Base-by-base conservation (phyloP, 2,888 invertebrate species). In the Aphidoletes aphidimyza region DNA sequence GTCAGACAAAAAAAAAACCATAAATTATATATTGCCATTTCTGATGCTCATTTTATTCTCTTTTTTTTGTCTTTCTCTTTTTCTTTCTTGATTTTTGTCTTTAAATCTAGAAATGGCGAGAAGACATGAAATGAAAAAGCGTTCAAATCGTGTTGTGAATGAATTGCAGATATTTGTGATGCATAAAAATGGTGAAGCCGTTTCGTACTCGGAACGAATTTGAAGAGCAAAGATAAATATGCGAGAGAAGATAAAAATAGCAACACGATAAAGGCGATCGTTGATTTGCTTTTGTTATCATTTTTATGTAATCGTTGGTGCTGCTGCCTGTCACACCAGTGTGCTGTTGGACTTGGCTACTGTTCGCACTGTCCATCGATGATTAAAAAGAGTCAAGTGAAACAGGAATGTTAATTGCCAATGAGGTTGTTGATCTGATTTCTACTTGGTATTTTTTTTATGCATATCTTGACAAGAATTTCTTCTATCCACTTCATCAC, bases 351-450 rank as follows among this genome's bases (percentile, higher is more conserved):
- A 9, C 42, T 42, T 14, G 6, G 6, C 8, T 42, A 42, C 42
- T 14, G 42, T 42, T 14, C 8, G 8, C 14, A 14, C 42, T 14
- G 14, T 9, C 8, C 8, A 42, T 6, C 42, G 14, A 42, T 69
- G 69, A 69, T 69, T 69, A 14, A 54, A 69, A 69, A 69, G 69
- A 69, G 69, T 69, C 69, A 69, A 69, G 69, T 30, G 69, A 69
- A 69, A 69, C 69, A 30, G 30, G 69, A 69, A 69, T 69, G 26
- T 69, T 69, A 69, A 69, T 69, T 69, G 69, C 34, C 69, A 14
- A 69, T 30, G 69, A 69, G 69, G 69, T 69, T 69, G 69, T 69
- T 69, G 69, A 69, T 69, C 69, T 69, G 69, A 69, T 69, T 69
- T 30, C 30, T 69, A 14, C 69, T 19, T 6, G 54, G 30, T 69